phyloP scores from a whole-genome alignment of 2,113 vertebrate species.

The Melanerpes aurifrons region DNA sequence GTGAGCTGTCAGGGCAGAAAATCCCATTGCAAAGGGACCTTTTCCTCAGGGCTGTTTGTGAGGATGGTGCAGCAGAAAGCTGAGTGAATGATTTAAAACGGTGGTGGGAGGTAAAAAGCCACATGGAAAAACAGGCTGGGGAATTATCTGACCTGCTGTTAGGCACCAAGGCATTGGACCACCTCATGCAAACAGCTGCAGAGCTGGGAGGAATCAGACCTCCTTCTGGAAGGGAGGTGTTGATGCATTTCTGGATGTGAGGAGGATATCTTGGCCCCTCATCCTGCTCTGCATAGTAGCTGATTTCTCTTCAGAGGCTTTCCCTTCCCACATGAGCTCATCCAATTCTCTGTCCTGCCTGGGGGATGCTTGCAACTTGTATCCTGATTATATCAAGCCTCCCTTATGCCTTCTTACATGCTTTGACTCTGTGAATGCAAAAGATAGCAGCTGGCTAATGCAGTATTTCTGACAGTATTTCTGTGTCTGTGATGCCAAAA shows the following conservation, averaged over 20 bases:
- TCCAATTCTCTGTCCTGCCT: background rate
- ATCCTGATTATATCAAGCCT: background rate
- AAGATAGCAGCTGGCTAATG: background rate
- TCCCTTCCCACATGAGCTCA: accelerated
- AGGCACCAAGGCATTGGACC: background rate
- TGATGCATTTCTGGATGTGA: background rate
- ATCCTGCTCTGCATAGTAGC: background rate
- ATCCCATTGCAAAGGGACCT: background rate
- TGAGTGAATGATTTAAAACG: background rate
- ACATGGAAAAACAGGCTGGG: background rate
- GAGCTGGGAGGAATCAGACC: background rate
- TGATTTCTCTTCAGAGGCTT: background rate
- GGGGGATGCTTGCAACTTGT: background rate
- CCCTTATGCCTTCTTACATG: background rate
- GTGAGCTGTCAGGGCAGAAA: slow-evolving; percentile 41
- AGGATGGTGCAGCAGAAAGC: background rate
- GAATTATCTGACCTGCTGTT: background rate
- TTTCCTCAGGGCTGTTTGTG: background rate
- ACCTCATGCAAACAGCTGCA: background rate
- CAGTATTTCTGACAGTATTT: background rate
- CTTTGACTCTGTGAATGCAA: accelerated
- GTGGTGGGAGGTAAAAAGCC: background rate
- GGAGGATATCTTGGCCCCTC: background rate
- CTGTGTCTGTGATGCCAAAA: background rate
- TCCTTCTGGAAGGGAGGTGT: background rate